Conservation (phyloP, 1,140 invertebrate species). For the Nebria ingens region DNA sequence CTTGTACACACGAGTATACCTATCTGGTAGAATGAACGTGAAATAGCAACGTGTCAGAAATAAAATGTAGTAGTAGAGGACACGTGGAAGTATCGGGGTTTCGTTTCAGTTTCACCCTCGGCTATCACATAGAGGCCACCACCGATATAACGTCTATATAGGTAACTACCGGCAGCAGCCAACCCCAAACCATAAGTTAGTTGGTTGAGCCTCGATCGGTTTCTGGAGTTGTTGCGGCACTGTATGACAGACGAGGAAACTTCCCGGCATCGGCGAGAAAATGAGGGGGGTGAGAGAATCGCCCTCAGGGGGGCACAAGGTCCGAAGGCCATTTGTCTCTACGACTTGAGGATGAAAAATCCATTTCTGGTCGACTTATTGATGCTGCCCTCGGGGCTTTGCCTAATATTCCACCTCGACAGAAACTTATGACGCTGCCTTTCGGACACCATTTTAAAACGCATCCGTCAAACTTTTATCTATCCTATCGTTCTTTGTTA, state of each 20-base stretch:
- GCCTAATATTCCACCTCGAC: slow-evolving; percentile 23
- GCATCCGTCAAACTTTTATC: slow-evolving; percentile 27
- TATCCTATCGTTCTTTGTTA: too few species aligned
- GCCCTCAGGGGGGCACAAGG: slow-evolving; percentile 20
- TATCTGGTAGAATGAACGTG: too few species aligned
- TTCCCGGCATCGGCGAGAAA: neutral
- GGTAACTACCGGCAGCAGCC: too few species aligned
- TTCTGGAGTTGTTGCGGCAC: neutral
- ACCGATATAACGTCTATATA: too few species aligned
- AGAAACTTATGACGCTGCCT: slow-evolving; percentile 26
- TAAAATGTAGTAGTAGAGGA: too few species aligned
- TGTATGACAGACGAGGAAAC: neutral
- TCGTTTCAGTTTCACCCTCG: too few species aligned
- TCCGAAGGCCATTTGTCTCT: slow-evolving; percentile 29
- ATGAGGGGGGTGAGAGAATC: slow-evolving; percentile 18
- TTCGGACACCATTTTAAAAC: slow-evolving; percentile 27
- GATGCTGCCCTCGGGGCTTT: slow-evolving; percentile 30
- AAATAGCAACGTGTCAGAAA: too few species aligned
- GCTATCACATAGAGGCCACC: too few species aligned
- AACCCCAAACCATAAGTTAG: neutral
- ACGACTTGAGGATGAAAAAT: slow-evolving; percentile 30
- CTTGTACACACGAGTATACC: too few species aligned
- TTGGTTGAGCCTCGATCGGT: neutral
- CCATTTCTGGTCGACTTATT: slow-evolving; percentile 35
- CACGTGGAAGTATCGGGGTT: too few species aligned